A percentile compares a stretch with the other conserved stretches of the same genome.
Evolutionary conservation across 2,888 invertebrate genomes (phyloP).

Genomic region (Metalampra italica): DNA sequence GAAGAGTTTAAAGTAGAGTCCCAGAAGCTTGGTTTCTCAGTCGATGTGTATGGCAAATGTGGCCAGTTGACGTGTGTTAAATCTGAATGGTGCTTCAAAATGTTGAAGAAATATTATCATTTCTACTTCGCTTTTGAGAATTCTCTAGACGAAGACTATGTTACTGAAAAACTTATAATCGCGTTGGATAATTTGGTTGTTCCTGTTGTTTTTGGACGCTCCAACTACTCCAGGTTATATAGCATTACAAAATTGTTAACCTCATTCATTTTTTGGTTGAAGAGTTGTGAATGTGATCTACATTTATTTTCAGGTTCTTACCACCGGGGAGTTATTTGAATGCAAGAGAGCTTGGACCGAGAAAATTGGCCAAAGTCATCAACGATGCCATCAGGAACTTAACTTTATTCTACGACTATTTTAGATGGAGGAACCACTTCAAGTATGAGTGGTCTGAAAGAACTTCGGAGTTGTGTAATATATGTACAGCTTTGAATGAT

Average conservation of each 20-base stretch:
- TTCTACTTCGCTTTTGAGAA: conserved; percentile 6
- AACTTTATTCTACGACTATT: conserved; percentile 20
- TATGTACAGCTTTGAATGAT: conserved; percentile 20
- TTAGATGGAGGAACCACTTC: conserved; percentile 27
- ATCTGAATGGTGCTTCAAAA: conserved; percentile 1
- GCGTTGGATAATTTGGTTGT: conserved; percentile 1
- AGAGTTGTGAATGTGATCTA: too few species aligned
- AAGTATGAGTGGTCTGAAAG: conserved; percentile 14
- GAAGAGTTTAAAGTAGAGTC: conserved; percentile 16
- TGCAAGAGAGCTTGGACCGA: conserved; percentile 19
- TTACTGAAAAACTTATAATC: conserved; percentile 1
- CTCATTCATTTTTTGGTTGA: too few species aligned
- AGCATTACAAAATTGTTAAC: too few species aligned
- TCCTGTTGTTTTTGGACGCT: conserved; percentile 5
- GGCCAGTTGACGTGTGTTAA: conserved; percentile 11
- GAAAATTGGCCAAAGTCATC: conserved; percentile 22
- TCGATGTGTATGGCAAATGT: conserved; percentile 31
- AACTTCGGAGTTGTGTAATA: conserved; percentile 12
- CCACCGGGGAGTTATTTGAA: conserved; percentile 27
- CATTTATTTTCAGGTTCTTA: conserved; percentile 23
- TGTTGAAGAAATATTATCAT: conserved; percentile 14
- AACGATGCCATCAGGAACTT: conserved; percentile 19
- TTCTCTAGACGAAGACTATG: too few species aligned
- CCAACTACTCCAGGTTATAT: conserved; percentile 7
- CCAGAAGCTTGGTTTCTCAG: conserved; percentile 12